Conservation (phyloP, 2,797 vertebrate genomes). For the Dallia pectoralis region DNA sequence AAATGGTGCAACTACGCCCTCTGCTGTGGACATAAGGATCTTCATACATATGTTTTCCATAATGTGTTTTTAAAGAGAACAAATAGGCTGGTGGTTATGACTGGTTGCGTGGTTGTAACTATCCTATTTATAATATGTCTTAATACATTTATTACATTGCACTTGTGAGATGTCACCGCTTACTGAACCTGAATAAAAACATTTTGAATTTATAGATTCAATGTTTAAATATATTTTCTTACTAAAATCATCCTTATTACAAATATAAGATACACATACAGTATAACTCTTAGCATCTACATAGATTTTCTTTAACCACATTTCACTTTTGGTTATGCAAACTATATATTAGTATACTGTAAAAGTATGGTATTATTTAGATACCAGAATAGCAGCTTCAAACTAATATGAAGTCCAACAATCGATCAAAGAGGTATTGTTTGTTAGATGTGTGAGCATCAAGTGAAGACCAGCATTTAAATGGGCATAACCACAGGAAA, state of each 20-base stretch:
- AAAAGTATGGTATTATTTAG: neutral
- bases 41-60: neutral
- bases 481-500: neutral
- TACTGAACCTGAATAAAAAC: neutral
- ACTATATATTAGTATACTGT: neutral
- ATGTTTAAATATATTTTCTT: neutral
- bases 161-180: neutral
- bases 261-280: neutral
- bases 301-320: neutral
- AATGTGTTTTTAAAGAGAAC: neutral
- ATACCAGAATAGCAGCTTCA: neutral
- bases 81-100: neutral
- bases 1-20: slow-evolving; percentile 10
- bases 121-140: too few species aligned
- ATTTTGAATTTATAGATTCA: neutral
- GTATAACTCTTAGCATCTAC: neutral
- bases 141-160: too few species aligned
- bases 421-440: neutral
- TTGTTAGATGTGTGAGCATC: neutral
- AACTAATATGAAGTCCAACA: neutral
- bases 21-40: slow-evolving; percentile 23
- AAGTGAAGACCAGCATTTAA: too few species aligned
- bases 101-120: neutral
- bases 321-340: neutral
- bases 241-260: neutral